Percentiles rank a stretch among this genome's conserved stretches.
phyloP scores from a whole-genome alignment of 2,888 invertebrate species.

The Eupeodes latifasciatus region DNA sequence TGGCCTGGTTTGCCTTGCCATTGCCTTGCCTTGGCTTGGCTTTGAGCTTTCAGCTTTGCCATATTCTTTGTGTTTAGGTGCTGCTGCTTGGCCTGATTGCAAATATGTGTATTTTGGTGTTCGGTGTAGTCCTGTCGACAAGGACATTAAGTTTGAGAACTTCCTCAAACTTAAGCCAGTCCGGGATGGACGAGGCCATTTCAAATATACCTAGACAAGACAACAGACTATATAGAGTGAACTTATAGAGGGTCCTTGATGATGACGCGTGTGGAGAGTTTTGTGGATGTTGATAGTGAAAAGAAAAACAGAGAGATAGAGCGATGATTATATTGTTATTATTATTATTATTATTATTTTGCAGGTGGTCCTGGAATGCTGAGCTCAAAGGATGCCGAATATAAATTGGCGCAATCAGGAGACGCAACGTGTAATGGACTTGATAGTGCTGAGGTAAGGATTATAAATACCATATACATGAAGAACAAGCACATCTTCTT shows the following conservation, averaged over 20 bases:
- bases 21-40: no score
- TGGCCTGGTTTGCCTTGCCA: neutral
- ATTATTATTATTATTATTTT: slow-evolving; percentile 64
- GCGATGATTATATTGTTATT: slow-evolving; percentile 69
- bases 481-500: neutral
- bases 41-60: neutral
- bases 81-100: neutral
- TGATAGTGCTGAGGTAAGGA: slow-evolving; percentile 91
- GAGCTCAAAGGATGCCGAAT: slow-evolving; percentile 87
- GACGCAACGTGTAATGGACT: slow-evolving; percentile 97
- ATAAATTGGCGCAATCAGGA: slow-evolving; percentile 94
- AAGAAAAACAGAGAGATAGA: neutral
- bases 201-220: slow-evolving; percentile 30
- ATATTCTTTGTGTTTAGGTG: slow-evolving; percentile 39
- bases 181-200: slow-evolving; percentile 44
- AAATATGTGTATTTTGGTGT: neutral
- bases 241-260: neutral
- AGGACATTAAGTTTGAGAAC: slow-evolving; percentile 45
- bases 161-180: slow-evolving; percentile 17
- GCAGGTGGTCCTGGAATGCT: slow-evolving; percentile 83
- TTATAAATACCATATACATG: slow-evolving; percentile 62
- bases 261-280: neutral
- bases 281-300: slow-evolving; percentile 18
- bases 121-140: slow-evolving; percentile 24
- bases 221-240: neutral